Percentiles rank a stretch among this genome's conserved stretches.
phyloP scores from a whole-genome alignment of 2,113 vertebrate species.

The Amblyopsis rosae region DNA sequence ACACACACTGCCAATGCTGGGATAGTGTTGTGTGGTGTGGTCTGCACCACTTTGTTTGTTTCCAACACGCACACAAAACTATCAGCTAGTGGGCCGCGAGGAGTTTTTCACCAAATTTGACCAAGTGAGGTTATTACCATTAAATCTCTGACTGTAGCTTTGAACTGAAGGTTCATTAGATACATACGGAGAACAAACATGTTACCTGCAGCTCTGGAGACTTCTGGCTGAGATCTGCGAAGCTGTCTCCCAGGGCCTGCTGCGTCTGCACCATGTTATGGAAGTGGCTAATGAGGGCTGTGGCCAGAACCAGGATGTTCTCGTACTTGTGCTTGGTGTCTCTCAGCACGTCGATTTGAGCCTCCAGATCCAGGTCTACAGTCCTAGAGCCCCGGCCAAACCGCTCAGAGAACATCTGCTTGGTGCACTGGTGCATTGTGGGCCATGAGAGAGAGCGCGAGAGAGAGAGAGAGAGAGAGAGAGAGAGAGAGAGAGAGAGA shows the following conservation, averaged over 20 bases:
- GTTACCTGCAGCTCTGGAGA: slow-evolving; percentile 93
- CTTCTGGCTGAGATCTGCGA: slow-evolving; percentile 97
- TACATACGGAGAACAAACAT: too few relatives aligned
- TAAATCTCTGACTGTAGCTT: too few relatives aligned
- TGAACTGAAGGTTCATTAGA: neutral
- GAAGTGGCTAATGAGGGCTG: slow-evolving; percentile 88
- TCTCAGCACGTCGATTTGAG: slow-evolving; percentile 91
- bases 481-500: too few relatives aligned
- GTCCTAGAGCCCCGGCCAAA: slow-evolving; percentile 94
- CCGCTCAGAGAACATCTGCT: slow-evolving; percentile 92
- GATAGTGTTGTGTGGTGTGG: too few relatives aligned
- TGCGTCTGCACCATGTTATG: slow-evolving; percentile 97
- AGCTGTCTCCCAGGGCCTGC: slow-evolving; percentile 91
- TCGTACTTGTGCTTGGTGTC: slow-evolving; percentile 97
- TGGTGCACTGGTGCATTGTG: slow-evolving; percentile 83
- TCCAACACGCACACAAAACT: too few relatives aligned
- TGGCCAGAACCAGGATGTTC: slow-evolving; percentile 84
- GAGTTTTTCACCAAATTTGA: too few relatives aligned
- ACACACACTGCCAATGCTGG: too few relatives aligned
- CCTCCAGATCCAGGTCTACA: slow-evolving; percentile 94
- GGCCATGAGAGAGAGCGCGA: neutral
- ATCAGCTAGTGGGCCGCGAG: too few relatives aligned
- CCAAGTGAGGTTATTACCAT: neutral
- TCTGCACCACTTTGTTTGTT: too few relatives aligned
- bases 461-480: too few relatives aligned